Base-by-base conservation (phyloP, 2,888 invertebrate species). In the Nebria salina region DNA sequence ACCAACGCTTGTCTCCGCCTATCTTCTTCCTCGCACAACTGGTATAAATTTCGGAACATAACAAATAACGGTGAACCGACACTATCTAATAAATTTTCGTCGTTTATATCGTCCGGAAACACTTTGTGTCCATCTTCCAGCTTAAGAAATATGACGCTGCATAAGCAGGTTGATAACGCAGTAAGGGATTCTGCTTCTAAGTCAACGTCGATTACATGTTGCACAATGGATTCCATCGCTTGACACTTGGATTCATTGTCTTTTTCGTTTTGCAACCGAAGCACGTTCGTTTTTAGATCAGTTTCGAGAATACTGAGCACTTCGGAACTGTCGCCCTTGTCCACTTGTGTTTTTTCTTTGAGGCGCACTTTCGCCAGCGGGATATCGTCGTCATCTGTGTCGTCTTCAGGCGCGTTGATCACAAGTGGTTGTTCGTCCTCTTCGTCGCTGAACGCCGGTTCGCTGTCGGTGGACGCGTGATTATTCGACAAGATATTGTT, bases 361-460 rank as follows among this genome's bases (percentile, higher is more conserved):
- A 93, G 91, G 77, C 93, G 91, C 64, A 96, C 94, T 89, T 95
- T 95, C 1, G 95, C 95, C 41, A 95, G 87, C 8, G 95, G 95
- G 84, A 95, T 91, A 87, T 95, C 95, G 85, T 95, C 95, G 85
- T 92, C 94, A 84, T 92, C 94, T 70, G 92, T 94, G 86, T 92
- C 94, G 82, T 93, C 93, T 83, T 92, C 91, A 11, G 89, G 88
- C 66, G 90, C 85, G 43, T 85, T 85, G 72, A 89, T 87, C 65
- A 87, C 86, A 81, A 88, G 84, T 4, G 88, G 87, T 76, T 89
- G 86, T 54, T 94, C 94, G 82, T 96, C 96, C 86, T 97, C 96
- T 85, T 96, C 96, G 86, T 96, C 96, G 84, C 96, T 96, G 88
- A 96, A 97, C 43, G 93, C 93, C 11, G 95, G 94, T 85, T 96